phyloP scores from a whole-genome alignment of 2,888 invertebrate genomes.

The Tiphia femorata region DNA sequence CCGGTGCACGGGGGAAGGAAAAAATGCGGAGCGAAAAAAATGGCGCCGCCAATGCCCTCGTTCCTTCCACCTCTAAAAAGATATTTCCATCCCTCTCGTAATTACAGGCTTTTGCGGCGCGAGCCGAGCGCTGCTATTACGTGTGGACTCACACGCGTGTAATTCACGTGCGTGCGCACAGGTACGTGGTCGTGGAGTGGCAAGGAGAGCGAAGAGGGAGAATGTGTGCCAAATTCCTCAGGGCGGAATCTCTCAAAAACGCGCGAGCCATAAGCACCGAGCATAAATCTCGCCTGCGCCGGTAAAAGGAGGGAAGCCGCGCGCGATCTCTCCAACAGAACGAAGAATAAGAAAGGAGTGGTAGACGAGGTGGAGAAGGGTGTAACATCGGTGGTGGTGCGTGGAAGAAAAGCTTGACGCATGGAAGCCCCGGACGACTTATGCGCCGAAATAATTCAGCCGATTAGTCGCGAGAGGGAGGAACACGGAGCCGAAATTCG shows the following conservation, averaged over 20 bases:
- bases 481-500: neutral
- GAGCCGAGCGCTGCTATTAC: slow-evolving; percentile 14
- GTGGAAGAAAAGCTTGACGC: slow-evolving; percentile 4
- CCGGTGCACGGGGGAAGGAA: too few species aligned
- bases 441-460: neutral
- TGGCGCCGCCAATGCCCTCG: slow-evolving; percentile 36
- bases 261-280: slow-evolving; percentile 13
- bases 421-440: neutral
- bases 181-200: too few species aligned
- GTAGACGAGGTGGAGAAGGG: neutral
- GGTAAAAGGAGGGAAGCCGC: neutral
- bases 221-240: slow-evolving; percentile 39
- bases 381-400: neutral
- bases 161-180: neutral
- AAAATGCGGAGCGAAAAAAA: too few species aligned
- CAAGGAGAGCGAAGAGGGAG: too few species aligned
- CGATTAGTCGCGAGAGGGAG: neutral
- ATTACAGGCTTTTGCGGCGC: slow-evolving; percentile 51
- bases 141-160: slow-evolving; percentile 9
- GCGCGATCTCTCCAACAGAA: neutral
- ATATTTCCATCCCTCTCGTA: slow-evolving; percentile 47
- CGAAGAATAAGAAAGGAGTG: neutral
- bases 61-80: slow-evolving; percentile 34
- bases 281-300: slow-evolving; percentile 23
- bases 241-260: slow-evolving; percentile 22